Conservation (phyloP, 1,140 invertebrate species). For the Drosophila teissieri region DNA sequence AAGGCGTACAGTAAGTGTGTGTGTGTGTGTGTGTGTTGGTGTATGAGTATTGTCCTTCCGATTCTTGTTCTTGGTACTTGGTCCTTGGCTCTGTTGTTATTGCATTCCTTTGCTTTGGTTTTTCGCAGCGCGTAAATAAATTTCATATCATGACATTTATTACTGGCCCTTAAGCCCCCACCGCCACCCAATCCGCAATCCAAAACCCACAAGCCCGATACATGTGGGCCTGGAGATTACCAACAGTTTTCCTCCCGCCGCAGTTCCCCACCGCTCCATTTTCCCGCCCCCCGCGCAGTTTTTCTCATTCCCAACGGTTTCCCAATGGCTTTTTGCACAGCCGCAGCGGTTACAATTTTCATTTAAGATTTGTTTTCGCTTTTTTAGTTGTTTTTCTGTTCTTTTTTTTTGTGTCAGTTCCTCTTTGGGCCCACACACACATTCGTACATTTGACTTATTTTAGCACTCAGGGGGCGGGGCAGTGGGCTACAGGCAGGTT, state of each 20-base stretch:
- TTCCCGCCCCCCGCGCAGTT: constrained; percentile 6
- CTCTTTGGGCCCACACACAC: constrained; percentile 20
- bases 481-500: constrained; percentile 10
- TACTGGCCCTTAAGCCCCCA: constrained; percentile 75
- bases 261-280: too few species aligned
- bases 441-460: constrained; percentile 71
- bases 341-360: constrained; percentile 75
- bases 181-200: constrained; percentile 37
- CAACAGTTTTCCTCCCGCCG: constrained; percentile 39
- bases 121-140: constrained; percentile 80
- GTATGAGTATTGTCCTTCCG: constrained; percentile 50
- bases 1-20: constrained; percentile 3
- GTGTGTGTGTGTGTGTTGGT: constrained; percentile 35
- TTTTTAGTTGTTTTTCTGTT: constrained; percentile 24
- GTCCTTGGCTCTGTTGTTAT: constrained; percentile 49
- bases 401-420: constrained; percentile 27
- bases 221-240: constrained; percentile 61
- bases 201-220: constrained; percentile 49
- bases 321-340: constrained; percentile 50
- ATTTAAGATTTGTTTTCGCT: constrained; percentile 77
- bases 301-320: constrained; percentile 41
- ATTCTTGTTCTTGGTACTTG: constrained; percentile 26
- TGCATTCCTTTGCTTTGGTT: constrained; percentile 78
- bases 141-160: constrained; percentile 82
- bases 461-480: constrained; percentile 59